These are phyloP conservation scores for Anthophora plumipes DNA, from an alignment of 2,888 invertebrate species.

Conservation along the genomic window DNA sequence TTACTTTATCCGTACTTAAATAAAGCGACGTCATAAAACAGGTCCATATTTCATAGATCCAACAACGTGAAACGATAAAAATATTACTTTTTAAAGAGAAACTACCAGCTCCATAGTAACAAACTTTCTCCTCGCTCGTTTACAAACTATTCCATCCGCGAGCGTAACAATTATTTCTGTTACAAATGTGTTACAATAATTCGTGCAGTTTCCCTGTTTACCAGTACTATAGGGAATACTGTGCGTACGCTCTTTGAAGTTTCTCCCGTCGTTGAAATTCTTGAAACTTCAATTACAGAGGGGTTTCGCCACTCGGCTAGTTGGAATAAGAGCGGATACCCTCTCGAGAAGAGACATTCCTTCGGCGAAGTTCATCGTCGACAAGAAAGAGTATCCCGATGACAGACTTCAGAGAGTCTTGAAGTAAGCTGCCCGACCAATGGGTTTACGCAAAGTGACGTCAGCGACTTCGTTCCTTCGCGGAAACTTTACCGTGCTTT, in stretches of 20 bases:
- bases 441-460: constrained; percentile 60
- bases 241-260: background rate
- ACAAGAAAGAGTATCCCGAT: constrained; percentile 58
- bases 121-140: background rate
- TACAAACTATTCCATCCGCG: background rate
- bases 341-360: constrained; percentile 36
- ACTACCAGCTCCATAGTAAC: too few species aligned
- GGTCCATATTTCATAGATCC: too few species aligned
- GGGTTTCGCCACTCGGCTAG: background rate
- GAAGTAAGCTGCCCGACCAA: constrained; percentile 45
- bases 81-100: too few species aligned
- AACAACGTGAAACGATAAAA: too few species aligned
- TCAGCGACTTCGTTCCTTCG: constrained; percentile 29
- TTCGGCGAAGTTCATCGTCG: constrained; percentile 34
- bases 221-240: too few species aligned
- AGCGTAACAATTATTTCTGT: background rate
- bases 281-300: constrained; percentile 47
- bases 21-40: too few species aligned
- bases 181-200: background rate
- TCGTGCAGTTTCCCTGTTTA: background rate
- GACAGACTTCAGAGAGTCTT: constrained; percentile 20
- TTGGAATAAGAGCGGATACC: constrained; percentile 2
- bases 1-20: too few species aligned
- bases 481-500: constrained; percentile 45
- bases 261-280: constrained; percentile 38